Base-by-base conservation (phyloP, 1,140 invertebrate genomes). In the Cydia amplana region DNA sequence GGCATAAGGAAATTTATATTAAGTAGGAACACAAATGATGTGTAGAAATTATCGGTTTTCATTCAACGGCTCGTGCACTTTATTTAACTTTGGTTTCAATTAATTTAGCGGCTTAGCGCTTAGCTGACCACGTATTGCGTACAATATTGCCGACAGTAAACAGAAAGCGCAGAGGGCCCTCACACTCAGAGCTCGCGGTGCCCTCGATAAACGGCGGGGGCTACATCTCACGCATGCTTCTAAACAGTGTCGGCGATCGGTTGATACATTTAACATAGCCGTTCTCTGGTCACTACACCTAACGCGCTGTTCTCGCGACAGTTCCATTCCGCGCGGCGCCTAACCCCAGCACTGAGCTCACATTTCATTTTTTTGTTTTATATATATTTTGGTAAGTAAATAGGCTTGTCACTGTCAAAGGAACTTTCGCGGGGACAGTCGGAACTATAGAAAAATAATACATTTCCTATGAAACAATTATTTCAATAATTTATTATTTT, bases 401-500 rank as follows among this genome's bases (percentile, higher is more conserved):
- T 36, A 25, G 25, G 64, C 64, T 16, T 16, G 1, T 36, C 16
- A 16, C 64, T 36, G 36, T 16, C 65, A 36, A 36, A 10, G 65
- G 25, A 18, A 70, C 65, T 70, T 70, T 70, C 65, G 65, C 65
- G 65, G n/a, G 28, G 16, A 70, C 65, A 36, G 65, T 16, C n/a
- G 16, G n/a, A 70, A 36, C 64, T 36, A 70, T 70, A 79, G 75
- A 77, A 79, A 43, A 79, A 76, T 75, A 74, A 80, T 73, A 77
- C 77, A 79, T 87, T 81, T 74, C 76, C 78, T 83, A 87, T 65
- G 74, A 84, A 84, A 85, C 76, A 82, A 82, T 85, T 78, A 80
- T 79, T 85, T 80, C 74, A 86, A 88, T 88, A 88, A 88, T 86
- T 87, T 87, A 85, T 79, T 80, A 49, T 74, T 85, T 86, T 87